Evolutionary conservation across 2,888 invertebrate species (phyloP), one percentile per base, ranked within the genome.

Genomic region (Lasioglossum leucozonium): DNA sequence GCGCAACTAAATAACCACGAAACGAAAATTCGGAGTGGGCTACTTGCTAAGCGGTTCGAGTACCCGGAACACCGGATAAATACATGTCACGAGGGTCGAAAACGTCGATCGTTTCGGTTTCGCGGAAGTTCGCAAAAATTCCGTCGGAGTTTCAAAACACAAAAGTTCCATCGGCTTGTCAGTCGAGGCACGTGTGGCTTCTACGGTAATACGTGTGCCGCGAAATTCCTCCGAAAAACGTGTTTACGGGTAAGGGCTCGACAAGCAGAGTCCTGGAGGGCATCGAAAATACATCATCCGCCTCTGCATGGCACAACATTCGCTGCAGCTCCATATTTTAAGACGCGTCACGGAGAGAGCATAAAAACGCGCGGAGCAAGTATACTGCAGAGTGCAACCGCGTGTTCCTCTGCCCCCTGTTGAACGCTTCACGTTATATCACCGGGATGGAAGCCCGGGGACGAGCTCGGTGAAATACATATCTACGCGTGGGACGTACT

Each of bases 281-380:
- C 77, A 13, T 72, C 73, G 73, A 84, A 47, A 51, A 77, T 77
- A 58, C 69, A 74, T 77, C 72, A 77, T 51, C 58, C 77, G 40
- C 0, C n/a, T 22, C 22, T 73, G 73, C 69, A 51, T 71, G 47
- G 55, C 71, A 5, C 22, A 42, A 34, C 74, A n/a, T 51, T 79
- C 22, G 55, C n/a, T 8, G 10, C 37, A 47, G 69, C 77, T 82
- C 73, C 77, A 82, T 84, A 84, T 84, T 84, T 84, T 84, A 84
- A 84, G 84, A 84, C 84, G 82, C 82, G 82, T 73, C 84, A 77
- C 77, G 10, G 73, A 55, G 51, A 77, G 65, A 44, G 51, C 73
- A 55, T 82, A 82, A 82, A 82, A 82, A 84, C 82, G 30, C 77
- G 40, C 58, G 47, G n/a, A 13, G 58, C 67, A 47, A 69, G 77